Base-by-base conservation (phyloP, 35 echinoderm and acorn worm species). In the Holothuria glaberrima region DNA sequence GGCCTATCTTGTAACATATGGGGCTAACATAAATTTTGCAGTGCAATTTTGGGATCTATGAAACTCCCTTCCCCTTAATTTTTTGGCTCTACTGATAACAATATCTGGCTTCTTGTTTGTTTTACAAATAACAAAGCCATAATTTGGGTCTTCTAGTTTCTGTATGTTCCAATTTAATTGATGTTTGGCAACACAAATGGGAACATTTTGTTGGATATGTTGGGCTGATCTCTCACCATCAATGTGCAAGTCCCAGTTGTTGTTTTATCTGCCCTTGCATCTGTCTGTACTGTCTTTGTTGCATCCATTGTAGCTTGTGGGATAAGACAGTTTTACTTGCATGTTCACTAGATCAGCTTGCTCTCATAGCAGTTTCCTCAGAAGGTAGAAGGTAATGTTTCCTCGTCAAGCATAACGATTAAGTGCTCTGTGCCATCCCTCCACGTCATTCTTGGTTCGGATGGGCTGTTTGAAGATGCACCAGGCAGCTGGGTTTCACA, bases 191-290 rank as follows among this genome's bases (percentile, higher is more conserved):
- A n/a, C n/a, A n/a, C n/a, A n/a, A n/a, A n/a, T n/a, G n/a, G n/a
- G n/a, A n/a, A n/a, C n/a, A n/a, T n/a, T n/a, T n/a, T n/a, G n/a
- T n/a, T n/a, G n/a, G n/a, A n/a, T n/a, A n/a, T n/a, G n/a, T n/a
- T n/a, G n/a, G n/a, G n/a, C n/a, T n/a, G n/a, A n/a, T n/a, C n/a
- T 88, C 64, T 73, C 86, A 24, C 86, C 86, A 13, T 63, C 66
- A 31, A 71, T 88, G 86, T 71, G 71, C 6, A 19, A 21, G 41
- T 88, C 86, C 86, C 86, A 88, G 7, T 71, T 9, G 32, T 6
- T 16, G 24, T n/a, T 71, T 88, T 33, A 88, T 63, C 67, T 88
- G 86, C 9, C 86, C 86, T 34, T 88, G 63, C 19, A 88, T 28
- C 38, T 17, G n/a, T 6, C 66, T 33, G 64, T 88, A 88, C 38